These are phyloP conservation scores for Notodonta dromedarius DNA, from an alignment of 2,888 invertebrate species.

Conservation along the genomic window DNA sequence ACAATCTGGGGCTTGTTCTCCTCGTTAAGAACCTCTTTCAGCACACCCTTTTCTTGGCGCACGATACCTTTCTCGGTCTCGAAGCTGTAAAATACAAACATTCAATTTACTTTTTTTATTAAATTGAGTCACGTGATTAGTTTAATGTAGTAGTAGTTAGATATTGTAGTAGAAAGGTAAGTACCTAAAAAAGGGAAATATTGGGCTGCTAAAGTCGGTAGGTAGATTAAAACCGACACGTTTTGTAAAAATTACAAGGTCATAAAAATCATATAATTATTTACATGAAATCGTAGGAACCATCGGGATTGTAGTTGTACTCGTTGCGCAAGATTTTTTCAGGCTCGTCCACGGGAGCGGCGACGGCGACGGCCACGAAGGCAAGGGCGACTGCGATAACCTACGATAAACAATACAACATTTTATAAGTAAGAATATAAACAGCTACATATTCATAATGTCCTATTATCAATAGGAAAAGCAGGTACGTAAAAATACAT, in stretches of 20 bases:
- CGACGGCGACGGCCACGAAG: constrained; percentile 59
- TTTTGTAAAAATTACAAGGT: constrained; percentile 6
- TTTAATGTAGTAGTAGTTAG: no score
- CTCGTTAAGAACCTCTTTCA: constrained; percentile 73
- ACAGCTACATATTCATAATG: no score
- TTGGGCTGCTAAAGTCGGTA: no score
- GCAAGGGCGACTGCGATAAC: constrained; percentile 57
- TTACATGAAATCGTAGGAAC: constrained; percentile 58
- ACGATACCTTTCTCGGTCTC: constrained; percentile 59
- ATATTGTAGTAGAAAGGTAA: no score
- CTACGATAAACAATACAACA: constrained; percentile 8
- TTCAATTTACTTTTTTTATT: no score
- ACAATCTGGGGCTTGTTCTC: constrained; percentile 84
- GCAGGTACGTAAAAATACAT: no score
- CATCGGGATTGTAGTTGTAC: constrained; percentile 56
- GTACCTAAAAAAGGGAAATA: no score
- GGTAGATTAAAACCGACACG: not conserved
- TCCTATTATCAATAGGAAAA: no score
- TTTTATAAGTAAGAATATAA: no score
- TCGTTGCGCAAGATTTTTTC: constrained; percentile 53
- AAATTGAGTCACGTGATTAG: not conserved
- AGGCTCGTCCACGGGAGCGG: constrained; percentile 48
- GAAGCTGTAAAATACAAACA: constrained; percentile 12
- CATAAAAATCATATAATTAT: constrained; percentile 15
- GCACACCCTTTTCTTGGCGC: constrained; percentile 80